phyloP scores from a whole-genome alignment of 1,140 invertebrate genomes.

The Goniozus legneri region DNA sequence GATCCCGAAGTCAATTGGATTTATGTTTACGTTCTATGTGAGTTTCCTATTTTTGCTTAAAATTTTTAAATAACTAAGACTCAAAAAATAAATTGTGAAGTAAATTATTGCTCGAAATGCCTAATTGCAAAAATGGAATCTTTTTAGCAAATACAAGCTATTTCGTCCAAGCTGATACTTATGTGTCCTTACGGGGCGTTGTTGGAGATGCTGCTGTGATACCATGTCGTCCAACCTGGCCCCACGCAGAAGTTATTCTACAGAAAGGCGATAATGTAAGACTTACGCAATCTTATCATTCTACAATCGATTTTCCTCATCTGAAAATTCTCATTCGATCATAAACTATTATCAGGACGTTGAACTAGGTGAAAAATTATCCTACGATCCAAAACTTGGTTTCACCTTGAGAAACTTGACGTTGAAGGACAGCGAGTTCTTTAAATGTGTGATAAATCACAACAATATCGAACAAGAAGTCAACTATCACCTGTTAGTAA shows the following conservation, averaged over 20 bases:
- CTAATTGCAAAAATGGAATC: neutral
- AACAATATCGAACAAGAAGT: slow-evolving; percentile 17
- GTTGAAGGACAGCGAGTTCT: slow-evolving; percentile 43
- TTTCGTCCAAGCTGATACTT: slow-evolving; percentile 49
- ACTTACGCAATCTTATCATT: slow-evolving; percentile 22
- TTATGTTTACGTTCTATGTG: slow-evolving; percentile 68
- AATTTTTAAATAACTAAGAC: too few species aligned
- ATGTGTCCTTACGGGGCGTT: slow-evolving; percentile 39
- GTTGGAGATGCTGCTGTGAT: slow-evolving; percentile 53
- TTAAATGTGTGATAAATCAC: slow-evolving; percentile 50
- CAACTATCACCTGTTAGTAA: slow-evolving; percentile 43
- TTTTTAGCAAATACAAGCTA: slow-evolving; percentile 54
- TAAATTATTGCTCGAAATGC: neutral
- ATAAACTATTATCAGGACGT: slow-evolving; percentile 15
- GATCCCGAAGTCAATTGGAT: slow-evolving; percentile 49
- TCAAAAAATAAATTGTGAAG: neutral
- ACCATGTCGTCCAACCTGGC: slow-evolving; percentile 68
- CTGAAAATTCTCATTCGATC: slow-evolving; percentile 22
- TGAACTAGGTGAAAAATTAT: slow-evolving; percentile 35
- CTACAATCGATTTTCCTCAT: neutral
- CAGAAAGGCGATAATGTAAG: slow-evolving; percentile 37
- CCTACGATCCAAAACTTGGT: slow-evolving; percentile 61
- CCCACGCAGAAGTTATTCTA: slow-evolving; percentile 60
- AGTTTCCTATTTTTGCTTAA: too few species aligned
- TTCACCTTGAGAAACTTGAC: slow-evolving; percentile 53